These are phyloP conservation scores for Polypedilum vanderplanki DNA, from an alignment of 1,140 invertebrate genomes.

Conservation along the genomic window DNA sequence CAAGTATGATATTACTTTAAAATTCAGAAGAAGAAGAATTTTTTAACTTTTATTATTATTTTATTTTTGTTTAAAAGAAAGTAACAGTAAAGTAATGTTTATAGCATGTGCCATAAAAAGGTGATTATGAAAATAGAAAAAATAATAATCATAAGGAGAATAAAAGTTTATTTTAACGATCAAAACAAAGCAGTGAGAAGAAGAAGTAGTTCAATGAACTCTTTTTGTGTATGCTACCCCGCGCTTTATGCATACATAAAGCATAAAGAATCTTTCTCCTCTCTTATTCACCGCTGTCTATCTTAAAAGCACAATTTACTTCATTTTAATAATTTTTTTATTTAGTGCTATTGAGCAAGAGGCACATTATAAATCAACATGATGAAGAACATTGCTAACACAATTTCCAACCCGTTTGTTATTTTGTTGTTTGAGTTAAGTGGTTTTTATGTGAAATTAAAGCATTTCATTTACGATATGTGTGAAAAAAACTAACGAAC, in stretches of 20 bases:
- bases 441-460: slow-evolving; percentile 3
- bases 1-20: no score
- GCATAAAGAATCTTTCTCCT: not conserved
- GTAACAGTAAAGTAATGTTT: slow-evolving; percentile 5
- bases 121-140: not conserved
- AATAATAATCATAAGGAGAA: not conserved
- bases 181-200: not conserved
- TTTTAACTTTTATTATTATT: no score
- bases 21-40: no score
- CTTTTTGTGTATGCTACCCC: not conserved
- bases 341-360: no score
- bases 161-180: not conserved
- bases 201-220: slow-evolving; percentile 15
- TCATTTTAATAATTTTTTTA: no score
- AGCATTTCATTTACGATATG: not conserved
- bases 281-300: not conserved
- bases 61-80: no score
- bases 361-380: not conserved
- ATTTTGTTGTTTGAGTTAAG: not conserved
- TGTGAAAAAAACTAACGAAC: not conserved
- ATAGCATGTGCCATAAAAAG: slow-evolving; percentile 12
- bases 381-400: slow-evolving; percentile 17
- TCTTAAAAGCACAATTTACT: not conserved
- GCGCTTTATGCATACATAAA: not conserved
- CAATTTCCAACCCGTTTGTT: slow-evolving; percentile 9